These are phyloP conservation scores for Sebastolobus alascanus DNA, from an alignment of 2,797 vertebrate genomes.

Conservation along the genomic window DNA sequence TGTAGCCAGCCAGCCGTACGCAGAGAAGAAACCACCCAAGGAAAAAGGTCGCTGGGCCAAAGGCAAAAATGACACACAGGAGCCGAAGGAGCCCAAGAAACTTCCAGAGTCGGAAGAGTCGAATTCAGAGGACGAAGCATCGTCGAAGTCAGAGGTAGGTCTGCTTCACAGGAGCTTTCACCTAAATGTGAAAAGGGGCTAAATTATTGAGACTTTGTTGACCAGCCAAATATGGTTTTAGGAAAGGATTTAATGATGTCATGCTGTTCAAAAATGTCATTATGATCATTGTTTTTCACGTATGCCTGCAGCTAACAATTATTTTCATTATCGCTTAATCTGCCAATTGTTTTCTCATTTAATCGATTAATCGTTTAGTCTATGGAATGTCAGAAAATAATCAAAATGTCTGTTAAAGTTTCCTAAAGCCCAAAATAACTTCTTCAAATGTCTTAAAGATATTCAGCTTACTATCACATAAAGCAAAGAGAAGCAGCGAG, in stretches of 20 bases:
- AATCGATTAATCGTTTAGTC: not conserved
- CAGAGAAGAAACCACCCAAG: conserved; percentile 93
- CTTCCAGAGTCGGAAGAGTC: conserved; percentile 93
- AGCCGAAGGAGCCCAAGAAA: conserved; percentile 92
- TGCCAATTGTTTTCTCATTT: not conserved
- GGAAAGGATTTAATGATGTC: not conserved
- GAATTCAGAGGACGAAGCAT: conserved; percentile 95
- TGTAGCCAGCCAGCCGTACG: conserved; percentile 74
- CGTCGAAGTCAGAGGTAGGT: conserved; percentile 96
- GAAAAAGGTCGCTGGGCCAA: conserved; percentile 92
- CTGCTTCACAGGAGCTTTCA: not conserved
- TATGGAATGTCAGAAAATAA: not conserved
- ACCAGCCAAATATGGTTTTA: not conserved
- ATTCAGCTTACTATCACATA: not conserved
- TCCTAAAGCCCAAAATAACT: not conserved
- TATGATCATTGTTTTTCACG: not conserved
- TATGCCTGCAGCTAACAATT: not conserved
- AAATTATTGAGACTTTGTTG: not conserved
- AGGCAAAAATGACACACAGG: conserved; percentile 88
- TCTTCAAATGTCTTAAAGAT: not conserved
- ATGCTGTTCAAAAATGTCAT: not conserved
- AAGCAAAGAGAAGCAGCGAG: not conserved
- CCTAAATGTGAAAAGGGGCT: too few species aligned
- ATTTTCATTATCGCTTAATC: not conserved
- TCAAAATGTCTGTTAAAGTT: not conserved